Conservation (phyloP, 2,113 vertebrate genomes). For the Gallinago paraguaiae region DNA sequence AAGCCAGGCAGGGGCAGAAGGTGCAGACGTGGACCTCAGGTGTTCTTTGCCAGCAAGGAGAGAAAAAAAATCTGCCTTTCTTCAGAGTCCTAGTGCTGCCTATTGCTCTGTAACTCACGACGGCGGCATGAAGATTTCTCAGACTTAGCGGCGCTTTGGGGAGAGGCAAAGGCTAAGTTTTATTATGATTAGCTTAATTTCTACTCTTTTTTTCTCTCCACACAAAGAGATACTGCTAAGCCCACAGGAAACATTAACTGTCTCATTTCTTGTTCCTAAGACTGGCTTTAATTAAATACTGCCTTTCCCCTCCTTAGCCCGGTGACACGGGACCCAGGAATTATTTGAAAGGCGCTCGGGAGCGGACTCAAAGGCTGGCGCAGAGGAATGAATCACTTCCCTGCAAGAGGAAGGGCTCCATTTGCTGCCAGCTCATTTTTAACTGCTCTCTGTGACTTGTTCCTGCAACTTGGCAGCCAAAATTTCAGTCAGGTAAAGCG, state of each 20-base stretch:
- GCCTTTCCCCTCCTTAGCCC: not conserved
- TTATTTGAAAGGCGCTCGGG: not conserved
- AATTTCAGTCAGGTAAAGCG: not conserved
- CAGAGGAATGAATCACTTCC: not conserved
- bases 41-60: not conserved
- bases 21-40: not conserved
- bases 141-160: not conserved
- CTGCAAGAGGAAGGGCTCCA: not conserved
- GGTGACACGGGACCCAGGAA: not conserved
- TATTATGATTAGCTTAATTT: conserved; percentile 34
- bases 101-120: not conserved
- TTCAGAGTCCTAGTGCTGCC: not conserved
- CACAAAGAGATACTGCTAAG: not conserved
- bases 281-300: conserved; percentile 31
- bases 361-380: not conserved
- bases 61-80: not conserved
- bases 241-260: not conserved
- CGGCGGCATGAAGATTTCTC: not conserved
- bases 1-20: not conserved
- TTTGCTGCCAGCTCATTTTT: not conserved
- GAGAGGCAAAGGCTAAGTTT: conserved; percentile 2
- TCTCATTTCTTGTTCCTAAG: not conserved
- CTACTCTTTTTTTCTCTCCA: not conserved
- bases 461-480: not conserved
- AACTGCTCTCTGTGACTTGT: not conserved